Base-by-base conservation (phyloP, 2,797 vertebrate species). In the Acropternis orthonyx region DNA sequence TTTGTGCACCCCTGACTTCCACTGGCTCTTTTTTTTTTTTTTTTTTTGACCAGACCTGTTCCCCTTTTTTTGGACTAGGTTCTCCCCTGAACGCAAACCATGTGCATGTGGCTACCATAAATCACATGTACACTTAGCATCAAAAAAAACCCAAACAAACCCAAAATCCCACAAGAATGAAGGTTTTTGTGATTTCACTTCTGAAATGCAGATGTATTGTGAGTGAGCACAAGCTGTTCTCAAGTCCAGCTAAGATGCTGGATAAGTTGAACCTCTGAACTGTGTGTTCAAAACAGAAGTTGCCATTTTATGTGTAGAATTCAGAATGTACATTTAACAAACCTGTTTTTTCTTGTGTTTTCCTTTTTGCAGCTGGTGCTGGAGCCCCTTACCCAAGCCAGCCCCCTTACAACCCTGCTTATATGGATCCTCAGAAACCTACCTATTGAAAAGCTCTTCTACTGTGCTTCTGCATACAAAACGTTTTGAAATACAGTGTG, bases 361-460 rank as follows among this genome's bases (percentile, higher is more conserved):
- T 89, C 37, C 36, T 93, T 96, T 96, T 97, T 97, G 62, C 94
- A 98, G 97, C 90, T 96, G 97, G 93, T 85, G 95, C 95, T 59
- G 97, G 97, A 72, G 77, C 84, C 17, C 96, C 97, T 67, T 98
- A 97, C 71, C 96, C 95, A 9, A 93, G 84, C 87, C 99, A 99
- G 96, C 99, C 99, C 15, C 98, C 99, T 4, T 99, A 98, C 97
- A 99, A 99, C 96, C 99, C 99, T 4, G 98, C 98, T 46, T 99
- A 97, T 36, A 26, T 98, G 97, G 98, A 98, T 46, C 95, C 97
- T 71, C 98, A 98, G 20, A 98, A 98, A 96, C 97, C 96, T 20
- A 95, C 92, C 83, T 98, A 98, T 93, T 96, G 96, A 97, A 95
- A 54, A 43, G 58, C 36, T 78, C 83, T 65, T 54, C 77, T 85